Base-by-base conservation (phyloP, 2,888 invertebrate species). In the Ypsolopha scabrella region DNA sequence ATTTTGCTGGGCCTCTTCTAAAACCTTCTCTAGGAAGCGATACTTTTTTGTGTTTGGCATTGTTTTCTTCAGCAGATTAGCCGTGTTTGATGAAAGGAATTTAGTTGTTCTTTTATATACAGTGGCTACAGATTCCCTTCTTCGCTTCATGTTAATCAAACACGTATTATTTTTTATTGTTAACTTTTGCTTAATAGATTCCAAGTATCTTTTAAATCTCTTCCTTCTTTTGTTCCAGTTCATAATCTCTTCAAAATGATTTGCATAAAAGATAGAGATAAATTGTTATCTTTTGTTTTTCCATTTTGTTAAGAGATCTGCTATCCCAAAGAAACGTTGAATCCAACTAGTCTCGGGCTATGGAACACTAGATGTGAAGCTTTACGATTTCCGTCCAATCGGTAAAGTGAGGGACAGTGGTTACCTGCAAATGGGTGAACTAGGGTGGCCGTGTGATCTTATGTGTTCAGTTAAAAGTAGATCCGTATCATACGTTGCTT, bases 41-140 rank as follows among this genome's bases (percentile, higher is more conserved):
- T 75, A 68, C 54, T 77, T 80, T 53, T 61, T 69, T n/a, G 68
- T 66, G 50, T 80, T 78, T 0, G 80, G 71, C 56, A 73, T 38
- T 41, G 50, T 72, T 58, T 72, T 85, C 55, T 77, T 85, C 1
- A 83, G 59, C 41, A 85, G 65, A 54, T 70, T 76, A 0, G 72
- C 67, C 0, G 82, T 83, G 53, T 85, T 85, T 0, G 72, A 60
- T 7, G 78, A 63, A 1, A 85, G 51, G 52, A 85, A 86, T 59
- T 79, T 85, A 0, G 86, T 81, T n/a, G 86, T 86, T 62, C 75
- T 82, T 51, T 72, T 75, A 48, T 76, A 86, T 1, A 79, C 83
- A 1, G 78, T 74, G 4, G 81, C 80, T 4, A 86, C 80, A 0
- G 85, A 85, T 57, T 83, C 82, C 46, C 78, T 67, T 55, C 85